Evolutionary conservation across 2,888 invertebrate species (phyloP), one percentile per base, ranked within the genome.

Genomic region (Beris morrisii): DNA sequence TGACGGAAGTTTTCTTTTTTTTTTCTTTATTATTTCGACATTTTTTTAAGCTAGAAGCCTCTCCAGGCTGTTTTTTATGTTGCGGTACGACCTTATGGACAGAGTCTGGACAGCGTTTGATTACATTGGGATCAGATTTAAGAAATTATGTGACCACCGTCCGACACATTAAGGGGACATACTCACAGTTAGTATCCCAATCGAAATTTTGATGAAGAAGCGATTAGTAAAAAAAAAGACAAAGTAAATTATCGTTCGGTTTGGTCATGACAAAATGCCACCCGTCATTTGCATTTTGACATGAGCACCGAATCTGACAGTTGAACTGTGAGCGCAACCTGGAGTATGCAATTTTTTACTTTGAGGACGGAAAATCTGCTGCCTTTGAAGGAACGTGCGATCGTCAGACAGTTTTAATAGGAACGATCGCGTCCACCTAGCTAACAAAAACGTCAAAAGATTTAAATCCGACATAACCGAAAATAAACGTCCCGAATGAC

Each of bases 401-500:
- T 15, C 48, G 12, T 15, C 48, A 48, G 15, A 48, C n/a, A 48
- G 5, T 6, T 22, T 22, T 48, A 11, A 48, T 48, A 15, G 13
- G 15, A 11, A 48, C 48, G 31, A 57, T 57, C 54, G 38, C 54
- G 38, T 38, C 38, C 9, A 38, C 38, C 38, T 38, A 38, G 5
- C 38, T 38, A 45, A 66, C 59, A 66, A 66, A 59, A 59, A 59
- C 58, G 54, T 59, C 66, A 53, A 50, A 46, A 63, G 66, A 67
- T 67, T 63, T 67, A 67, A 67, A 67, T 67, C 66, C 66, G 63
- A 67, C 66, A 67, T 67, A 63, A 67, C 56, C 63, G 63, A 67
- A 67, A 56, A 67, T 63, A 53, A 53, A 53, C 22, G 53, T 53
- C 53, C 22, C 28, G 53, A 67, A 67, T 67, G 67, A 67, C 67